Percentiles rank a stretch among this genome's conserved stretches.
Conservation (phyloP, 2,888 invertebrate species). For the Drosophila mettleri region DNA sequence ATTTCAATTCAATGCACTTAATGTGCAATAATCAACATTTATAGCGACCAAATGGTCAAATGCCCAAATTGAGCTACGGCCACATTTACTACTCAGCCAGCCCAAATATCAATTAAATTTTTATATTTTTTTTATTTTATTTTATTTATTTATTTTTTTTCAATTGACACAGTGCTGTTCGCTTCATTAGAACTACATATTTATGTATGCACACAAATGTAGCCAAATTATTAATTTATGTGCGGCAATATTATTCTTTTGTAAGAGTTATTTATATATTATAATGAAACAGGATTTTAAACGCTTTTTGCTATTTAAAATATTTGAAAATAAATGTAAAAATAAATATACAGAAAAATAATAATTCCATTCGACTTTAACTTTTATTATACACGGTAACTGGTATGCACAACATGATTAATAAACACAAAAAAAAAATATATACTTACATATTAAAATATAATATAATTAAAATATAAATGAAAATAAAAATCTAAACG, state of each 20-base stretch:
- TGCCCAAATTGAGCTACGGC: neutral
- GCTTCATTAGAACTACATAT: neutral
- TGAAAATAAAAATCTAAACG: too few species aligned
- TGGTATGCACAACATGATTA: too few species aligned
- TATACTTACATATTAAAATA: too few species aligned
- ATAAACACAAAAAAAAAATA: too few species aligned
- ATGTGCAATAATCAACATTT: slow-evolving; percentile 22
- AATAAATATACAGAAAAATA: neutral
- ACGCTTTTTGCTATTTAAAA: neutral
- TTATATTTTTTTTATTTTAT: too few species aligned
- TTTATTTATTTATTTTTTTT: too few species aligned
- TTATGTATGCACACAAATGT: too few species aligned
- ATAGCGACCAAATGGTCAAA: slow-evolving; percentile 5
- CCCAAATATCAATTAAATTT: slow-evolving; percentile 5
- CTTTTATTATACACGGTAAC: too few species aligned
- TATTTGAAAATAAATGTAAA: neutral
- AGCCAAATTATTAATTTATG: neutral
- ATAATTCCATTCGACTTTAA: too few species aligned
- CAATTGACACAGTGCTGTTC: slow-evolving; percentile 6
- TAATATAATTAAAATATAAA: too few species aligned
- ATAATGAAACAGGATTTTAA: neutral
- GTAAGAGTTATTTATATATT: neutral
- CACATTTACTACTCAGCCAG: neutral
- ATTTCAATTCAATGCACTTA: slow-evolving; percentile 21
- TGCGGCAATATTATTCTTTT: neutral